A percentile compares a stretch with the other conserved stretches of the same genome.
Conservation (phyloP, 2,113 vertebrate genomes). For the Strix aluco region DNA sequence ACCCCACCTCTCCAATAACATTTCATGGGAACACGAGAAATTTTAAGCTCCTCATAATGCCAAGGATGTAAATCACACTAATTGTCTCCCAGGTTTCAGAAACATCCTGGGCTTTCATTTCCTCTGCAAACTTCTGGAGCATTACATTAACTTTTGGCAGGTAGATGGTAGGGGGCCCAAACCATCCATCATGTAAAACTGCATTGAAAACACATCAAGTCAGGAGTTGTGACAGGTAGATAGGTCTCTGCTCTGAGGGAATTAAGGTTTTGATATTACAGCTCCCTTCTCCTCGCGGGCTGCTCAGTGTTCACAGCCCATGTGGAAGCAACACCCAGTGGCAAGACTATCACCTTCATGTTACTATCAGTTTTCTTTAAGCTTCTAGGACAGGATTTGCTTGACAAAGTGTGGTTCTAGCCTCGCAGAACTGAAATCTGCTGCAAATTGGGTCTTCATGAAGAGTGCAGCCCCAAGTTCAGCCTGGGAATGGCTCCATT, state of each 20-base stretch:
- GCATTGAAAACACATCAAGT: slow-evolving; percentile 55
- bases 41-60: slow-evolving; percentile 51
- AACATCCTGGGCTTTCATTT: slow-evolving; percentile 68
- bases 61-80: slow-evolving; percentile 72
- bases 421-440: not conserved
- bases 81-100: slow-evolving; percentile 64
- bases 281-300: not conserved
- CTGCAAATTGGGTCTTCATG: not conserved
- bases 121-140: slow-evolving; percentile 46
- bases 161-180: slow-evolving; percentile 36
- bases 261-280: not conserved
- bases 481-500: not conserved
- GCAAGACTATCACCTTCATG: not conserved
- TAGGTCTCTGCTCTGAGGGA: not conserved
- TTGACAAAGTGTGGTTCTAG: not conserved
- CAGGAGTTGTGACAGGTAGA: slow-evolving; percentile 16
- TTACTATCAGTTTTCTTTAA: not conserved
- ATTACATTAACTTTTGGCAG: slow-evolving; percentile 63
- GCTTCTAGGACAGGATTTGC: not conserved
- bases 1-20: not conserved
- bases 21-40: slow-evolving; percentile 53
- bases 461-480: accelerated
- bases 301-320: not conserved
- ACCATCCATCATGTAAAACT: slow-evolving; percentile 41
- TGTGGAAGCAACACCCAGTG: accelerated